Conservation (phyloP, 2,888 invertebrate species). For the Periphyllus acericola region DNA sequence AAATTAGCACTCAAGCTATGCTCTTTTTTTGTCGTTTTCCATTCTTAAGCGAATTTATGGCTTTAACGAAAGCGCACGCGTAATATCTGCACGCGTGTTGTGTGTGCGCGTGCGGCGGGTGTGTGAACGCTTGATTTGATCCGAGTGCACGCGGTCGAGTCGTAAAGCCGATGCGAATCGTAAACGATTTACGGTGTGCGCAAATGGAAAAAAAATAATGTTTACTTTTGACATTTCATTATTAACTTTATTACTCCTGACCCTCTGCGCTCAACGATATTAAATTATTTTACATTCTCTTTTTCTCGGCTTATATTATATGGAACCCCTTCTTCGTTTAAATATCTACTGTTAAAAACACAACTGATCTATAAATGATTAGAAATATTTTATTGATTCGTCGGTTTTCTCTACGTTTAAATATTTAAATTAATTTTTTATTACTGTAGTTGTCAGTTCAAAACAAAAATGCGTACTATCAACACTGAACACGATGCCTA, state of each 20-base stretch:
- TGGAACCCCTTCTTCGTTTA: not conserved
- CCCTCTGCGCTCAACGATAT: not conserved
- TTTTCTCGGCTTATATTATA: not conserved
- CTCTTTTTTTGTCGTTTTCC: constrained; percentile 40
- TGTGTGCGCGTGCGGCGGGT: not conserved
- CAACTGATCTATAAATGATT: too few relatives aligned
- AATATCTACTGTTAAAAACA: not conserved
- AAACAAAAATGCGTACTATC: too few relatives aligned
- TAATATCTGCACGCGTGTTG: not conserved
- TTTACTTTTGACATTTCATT: constrained; percentile 4
- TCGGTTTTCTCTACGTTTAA: too few relatives aligned
- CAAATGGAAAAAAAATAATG: not conserved
- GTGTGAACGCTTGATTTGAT: not conserved
- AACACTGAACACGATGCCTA: too few relatives aligned
- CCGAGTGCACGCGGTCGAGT: not conserved
- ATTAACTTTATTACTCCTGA: not conserved
- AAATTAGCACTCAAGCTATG: constrained; percentile 55
- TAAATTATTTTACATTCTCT: not conserved
- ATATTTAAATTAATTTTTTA: too few relatives aligned
- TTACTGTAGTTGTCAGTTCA: too few relatives aligned
- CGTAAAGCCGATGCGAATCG: not conserved
- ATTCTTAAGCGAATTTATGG: constrained; percentile 44
- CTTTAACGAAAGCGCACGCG: constrained; percentile 15
- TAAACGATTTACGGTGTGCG: not conserved
- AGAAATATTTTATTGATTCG: too few relatives aligned